Evolutionary conservation across 2,888 invertebrate genomes (phyloP), one percentile per base, ranked within the genome.

Genomic region (Zygothrica quintamaculata): DNA sequence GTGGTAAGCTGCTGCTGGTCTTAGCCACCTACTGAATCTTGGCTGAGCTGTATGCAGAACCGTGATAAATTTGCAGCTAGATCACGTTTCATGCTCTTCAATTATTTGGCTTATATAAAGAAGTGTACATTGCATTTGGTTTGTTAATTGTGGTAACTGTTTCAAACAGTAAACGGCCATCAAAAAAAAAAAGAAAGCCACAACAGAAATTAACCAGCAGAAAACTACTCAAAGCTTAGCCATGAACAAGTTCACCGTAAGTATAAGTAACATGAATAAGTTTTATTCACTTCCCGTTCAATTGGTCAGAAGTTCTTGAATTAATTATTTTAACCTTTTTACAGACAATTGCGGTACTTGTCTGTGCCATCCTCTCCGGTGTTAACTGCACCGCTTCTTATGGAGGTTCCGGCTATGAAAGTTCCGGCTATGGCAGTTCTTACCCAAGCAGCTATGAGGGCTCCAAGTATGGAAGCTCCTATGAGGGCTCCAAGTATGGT

Each of bases 241-340:
- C 72, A 87, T 87, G 87, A 87, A 88, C 77, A 77, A 73, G 56
- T 88, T 87, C 74, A 68, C 77, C 76, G 87, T 87, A 87, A 87
- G 87, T 88, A 68, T 62, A 53, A 61, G 43, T 61, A 48, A 37
- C 46, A 36, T 15, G 44, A 33, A 33, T 42, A 55, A 46, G 39
- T 29, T 48, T 61, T 61, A 33, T 33, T 37, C 37, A 48, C 39
- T 61, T 65, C 53, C 61, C 47, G 52, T 51, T 74, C 56, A 5
- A 12, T 11, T 22, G 15, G 29, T 26, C 9, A 16, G 22, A 33
- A 16, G 37, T 60, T 31, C 40, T 46, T 26, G 6, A 29, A 34
- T 12, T 12, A 12, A 22, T 5, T 9, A 22, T 25, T 25, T 34
- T 18, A 29, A 15, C 16, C 26, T 36, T 58, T 43, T 51, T 50